Evolutionary conservation across 1,140 invertebrate species (phyloP), one percentile per base, ranked within the genome.

Genomic region (Achroia grisella): DNA sequence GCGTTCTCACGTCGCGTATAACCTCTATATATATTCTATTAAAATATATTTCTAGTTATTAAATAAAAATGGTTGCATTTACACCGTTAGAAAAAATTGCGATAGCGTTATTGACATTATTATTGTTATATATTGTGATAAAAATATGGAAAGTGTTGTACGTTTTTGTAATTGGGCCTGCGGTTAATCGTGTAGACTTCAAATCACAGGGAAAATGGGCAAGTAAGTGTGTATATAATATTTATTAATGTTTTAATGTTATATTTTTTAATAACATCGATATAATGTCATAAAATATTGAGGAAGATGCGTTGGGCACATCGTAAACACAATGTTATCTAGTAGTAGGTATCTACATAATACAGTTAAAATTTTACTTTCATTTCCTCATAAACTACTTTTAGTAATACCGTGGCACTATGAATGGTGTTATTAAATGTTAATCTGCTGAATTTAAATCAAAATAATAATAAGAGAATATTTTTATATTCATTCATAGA

Each of bases 181-280:
- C 52, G 10, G 33, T 79, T 30, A 70, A 70, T 44, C 67, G 65
- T 56, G 71, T 83, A 55, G 67, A 81, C 57, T 79, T 76, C 40
- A 73, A 68, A 44, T 65, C 71, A 1, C 65, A 71, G 48, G 77
- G 79, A 49, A 76, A 74, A 62, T 83, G 79, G 79, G 79, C 79
- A 57, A 52, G 79, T 83, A 45, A 81, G 79, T 83, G 52, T 9
- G 23, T 29, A 23, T 3, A 23, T 23, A 23, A 23, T 23, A 23
- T 49, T 32, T 31, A 37, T 42, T 30, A 6, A 35, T 41, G 11
- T 47, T 15, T 33, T 33, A 23, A 23, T 23, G 6, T 6, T 3
- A 23, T 23, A n/a, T n/a, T n/a, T n/a, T n/a, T n/a, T n/a, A n/a
- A n/a, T n/a, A n/a, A n/a, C n/a, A n/a, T n/a, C n/a, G n/a, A n/a